These are phyloP conservation scores for Cathartes aura DNA, from an alignment of 2,113 vertebrate species.

Conservation along the genomic window DNA sequence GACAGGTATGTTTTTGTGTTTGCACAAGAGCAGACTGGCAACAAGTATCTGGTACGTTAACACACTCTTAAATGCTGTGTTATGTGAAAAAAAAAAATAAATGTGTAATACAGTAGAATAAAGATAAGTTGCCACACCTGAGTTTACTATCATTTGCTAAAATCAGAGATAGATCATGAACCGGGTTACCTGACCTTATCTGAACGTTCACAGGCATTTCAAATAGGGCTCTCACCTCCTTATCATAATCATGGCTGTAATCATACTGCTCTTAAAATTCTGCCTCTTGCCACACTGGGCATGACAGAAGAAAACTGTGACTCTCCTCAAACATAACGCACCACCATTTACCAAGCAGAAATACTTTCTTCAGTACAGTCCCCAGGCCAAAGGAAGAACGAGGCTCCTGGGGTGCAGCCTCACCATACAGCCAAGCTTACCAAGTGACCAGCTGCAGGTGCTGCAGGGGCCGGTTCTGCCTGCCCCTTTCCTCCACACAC, in stretches of 20 bases:
- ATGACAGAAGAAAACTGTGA: not conserved
- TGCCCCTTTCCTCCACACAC: not conserved
- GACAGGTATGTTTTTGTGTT: not conserved
- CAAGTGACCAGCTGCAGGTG: accelerated
- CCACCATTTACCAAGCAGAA: not conserved
- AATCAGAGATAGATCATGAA: not conserved
- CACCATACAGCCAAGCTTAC: not conserved
- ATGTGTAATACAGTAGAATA: not conserved
- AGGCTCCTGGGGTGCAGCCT: not conserved
- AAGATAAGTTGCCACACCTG: not conserved
- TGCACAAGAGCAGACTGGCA: not conserved
- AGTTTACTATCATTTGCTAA: not conserved
- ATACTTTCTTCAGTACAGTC: accelerated
- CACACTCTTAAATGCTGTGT: not conserved
- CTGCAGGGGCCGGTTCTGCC: accelerated
- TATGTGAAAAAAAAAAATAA: not conserved
- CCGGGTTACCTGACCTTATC: not conserved
- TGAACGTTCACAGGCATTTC: not conserved
- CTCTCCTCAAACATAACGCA: not conserved
- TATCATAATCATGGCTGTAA: not conserved
- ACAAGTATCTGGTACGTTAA: not conserved
- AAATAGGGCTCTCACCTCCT: not conserved
- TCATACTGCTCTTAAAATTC: not conserved
- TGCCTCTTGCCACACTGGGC: not conserved
- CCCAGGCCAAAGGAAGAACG: not conserved